Evolutionary conservation across 2,797 vertebrate genomes (phyloP), one percentile per base, ranked within the genome.

Genomic region (Rhinogobio ventralis): DNA sequence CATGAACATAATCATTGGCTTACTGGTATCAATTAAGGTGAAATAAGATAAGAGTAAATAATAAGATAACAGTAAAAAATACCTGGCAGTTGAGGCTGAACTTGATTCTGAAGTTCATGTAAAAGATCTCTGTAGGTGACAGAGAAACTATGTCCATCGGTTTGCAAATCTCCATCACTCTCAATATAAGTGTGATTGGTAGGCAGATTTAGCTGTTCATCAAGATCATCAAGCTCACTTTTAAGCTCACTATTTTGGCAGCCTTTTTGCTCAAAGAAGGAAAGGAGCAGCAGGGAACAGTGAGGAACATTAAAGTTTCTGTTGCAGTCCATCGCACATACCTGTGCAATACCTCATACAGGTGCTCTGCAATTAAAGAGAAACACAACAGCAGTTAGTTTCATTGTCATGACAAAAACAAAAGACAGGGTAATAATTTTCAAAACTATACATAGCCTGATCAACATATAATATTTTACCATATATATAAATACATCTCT

Each of bases 201-300:
- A 39, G n/a, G 30, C 17, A 14, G 4, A 0, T 66, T 45, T 0
- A 91, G 0, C 0, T 90, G 39, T 42, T 42, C 39, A 42, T 42
- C 39, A 42, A 39, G 84, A 1, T 66, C 39, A 0, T 23, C 5
- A 0, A 95, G 83, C 55, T 93, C 92, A 0, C 51, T 2, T 5
- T 3, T 0, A 60, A 91, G 89, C 1, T 86, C 75, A 0, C 19
- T 0, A 23, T 81, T 82, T 0, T 3, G 19, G 5, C 84, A 84
- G 71, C 90, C 90, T 1, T 89, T 73, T 5, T 94, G 86, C 30
- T 94, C 90, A 23, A 93, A 82, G 81, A 95, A 96, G 13, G 90
- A 15, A 8, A 94, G 73, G 3, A 94, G 23, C 15, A 96, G 76
- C 60, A 93, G 73, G 10, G 91, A 83, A 1, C 81, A 46, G 46